phyloP scores from a whole-genome alignment of 2,888 invertebrate species.

The Drosophila formosana region DNA sequence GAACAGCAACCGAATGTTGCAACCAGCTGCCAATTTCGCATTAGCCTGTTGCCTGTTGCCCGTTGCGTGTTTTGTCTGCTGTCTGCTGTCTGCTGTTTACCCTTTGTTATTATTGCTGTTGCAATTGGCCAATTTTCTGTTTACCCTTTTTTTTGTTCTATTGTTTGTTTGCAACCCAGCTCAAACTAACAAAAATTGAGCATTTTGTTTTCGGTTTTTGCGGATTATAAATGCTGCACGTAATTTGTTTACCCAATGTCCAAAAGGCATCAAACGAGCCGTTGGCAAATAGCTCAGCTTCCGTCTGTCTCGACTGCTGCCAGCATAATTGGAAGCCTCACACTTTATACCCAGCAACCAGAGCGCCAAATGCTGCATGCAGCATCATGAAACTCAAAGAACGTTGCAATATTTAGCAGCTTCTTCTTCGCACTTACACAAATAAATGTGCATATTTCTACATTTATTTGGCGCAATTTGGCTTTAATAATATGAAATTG shows the following conservation, averaged over 20 bases:
- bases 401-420: no score
- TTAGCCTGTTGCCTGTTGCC: constrained; percentile 24
- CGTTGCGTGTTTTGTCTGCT: constrained; percentile 12
- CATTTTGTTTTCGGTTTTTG: constrained; percentile 24
- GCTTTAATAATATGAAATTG: no score
- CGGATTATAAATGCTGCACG: constrained; percentile 70
- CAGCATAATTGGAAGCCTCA: constrained; percentile 42
- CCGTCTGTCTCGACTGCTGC: constrained; percentile 22
- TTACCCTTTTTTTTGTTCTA: background rate
- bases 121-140: constrained; percentile 22
- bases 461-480: no score
- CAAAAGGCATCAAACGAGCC: constrained; percentile 55
- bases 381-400: no score
- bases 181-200: constrained; percentile 16
- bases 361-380: background rate
- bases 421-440: no score
- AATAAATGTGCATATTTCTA: no score
- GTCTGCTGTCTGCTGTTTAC: constrained; percentile 20
- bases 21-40: constrained; percentile 20
- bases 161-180: constrained; percentile 1
- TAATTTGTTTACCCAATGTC: constrained; percentile 64
- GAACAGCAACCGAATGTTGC: constrained; percentile 29
- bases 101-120: constrained; percentile 1
- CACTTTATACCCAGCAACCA: constrained; percentile 24
- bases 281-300: constrained; percentile 53